Evolutionary conservation across 2,113 vertebrate species (phyloP), one percentile per base, ranked within the genome.

Genomic region (Labeo rohita): DNA sequence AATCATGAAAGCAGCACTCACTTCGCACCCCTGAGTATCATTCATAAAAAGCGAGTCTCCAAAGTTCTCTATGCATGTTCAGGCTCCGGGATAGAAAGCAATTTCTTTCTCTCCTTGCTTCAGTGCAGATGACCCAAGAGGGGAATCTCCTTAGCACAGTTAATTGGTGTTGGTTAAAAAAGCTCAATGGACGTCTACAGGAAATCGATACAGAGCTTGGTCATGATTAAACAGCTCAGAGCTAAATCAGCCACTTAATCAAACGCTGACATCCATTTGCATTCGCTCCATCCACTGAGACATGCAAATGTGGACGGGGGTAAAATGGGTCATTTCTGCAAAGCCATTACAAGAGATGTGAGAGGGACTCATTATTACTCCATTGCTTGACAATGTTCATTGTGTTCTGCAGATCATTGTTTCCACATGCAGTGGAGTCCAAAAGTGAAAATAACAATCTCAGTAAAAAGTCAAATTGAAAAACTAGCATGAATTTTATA

Each of bases 101-200:
- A 52, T 82, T 83, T 85, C 18, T 88, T 88, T 92, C 89, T 92
- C 21, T 81, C 84, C 93, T 91, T 92, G 79, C 89, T 91, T 93
- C 91, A 91, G 63, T 88, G 75, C 34, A 43, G 72, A 15, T 82
- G 68, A 65, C 72, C 83, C 61, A 77, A 28, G 79, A 50, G 82
- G 43, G 61, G 83, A 81, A 34, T 87, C 59, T 76, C 59, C 87
- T 91, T 92, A 90, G 88, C 84, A 83, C 49, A 90, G 88, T 88
- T 93, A 92, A 92, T 93, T 91, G 75, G 47, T 83, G 91, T 93
- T 91, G 72, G 47, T 83, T 91, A 90, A 89, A 86, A 90, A 89
- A 88, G 79, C 90, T 89, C 68, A 85, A 73, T 86, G 77, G 84
- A 82, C 45, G 88, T 75, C 83, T 89, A 85, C 87, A 87, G 87